phyloP scores from a whole-genome alignment of 2,888 invertebrate genomes.

The Clistopyga incitator region DNA sequence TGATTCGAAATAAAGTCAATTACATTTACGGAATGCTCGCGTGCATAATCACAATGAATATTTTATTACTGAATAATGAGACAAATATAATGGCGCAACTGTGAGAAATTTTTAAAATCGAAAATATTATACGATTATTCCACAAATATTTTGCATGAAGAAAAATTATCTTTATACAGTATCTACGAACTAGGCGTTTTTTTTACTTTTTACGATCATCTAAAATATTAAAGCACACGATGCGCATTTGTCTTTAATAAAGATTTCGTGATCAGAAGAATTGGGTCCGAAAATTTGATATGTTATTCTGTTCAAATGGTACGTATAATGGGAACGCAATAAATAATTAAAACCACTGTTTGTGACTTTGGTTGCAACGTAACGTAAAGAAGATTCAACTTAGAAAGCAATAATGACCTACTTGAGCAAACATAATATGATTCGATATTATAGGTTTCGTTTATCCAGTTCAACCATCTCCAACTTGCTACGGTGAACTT shows the following conservation, averaged over 20 bases:
- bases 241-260: slow-evolving; percentile 2
- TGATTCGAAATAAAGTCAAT: slow-evolving; percentile 50
- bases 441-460: slow-evolving; percentile 45
- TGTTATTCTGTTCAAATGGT: slow-evolving; percentile 41
- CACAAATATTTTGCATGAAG: slow-evolving; percentile 17
- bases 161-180: slow-evolving; percentile 1
- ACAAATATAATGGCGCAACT: background rate
- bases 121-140: slow-evolving; percentile 14
- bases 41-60: slow-evolving; percentile 54
- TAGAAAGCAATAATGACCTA: slow-evolving; percentile 35
- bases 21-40: slow-evolving; percentile 60
- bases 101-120: background rate
- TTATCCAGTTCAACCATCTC: slow-evolving; percentile 28
- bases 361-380: slow-evolving; percentile 25
- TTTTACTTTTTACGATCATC: background rate
- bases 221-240: slow-evolving; percentile 35
- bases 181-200: slow-evolving; percentile 6
- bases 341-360: slow-evolving; percentile 39
- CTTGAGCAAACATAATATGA: slow-evolving; percentile 61
- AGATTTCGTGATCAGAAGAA: slow-evolving; percentile 6
- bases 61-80: background rate
- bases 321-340: slow-evolving; percentile 4
- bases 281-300: slow-evolving; percentile 49
- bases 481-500: slow-evolving; percentile 32
- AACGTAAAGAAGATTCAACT: slow-evolving; percentile 20